Evolutionary conservation across 1,140 invertebrate species (phyloP).

Genomic region (Drosophila tani): DNA sequence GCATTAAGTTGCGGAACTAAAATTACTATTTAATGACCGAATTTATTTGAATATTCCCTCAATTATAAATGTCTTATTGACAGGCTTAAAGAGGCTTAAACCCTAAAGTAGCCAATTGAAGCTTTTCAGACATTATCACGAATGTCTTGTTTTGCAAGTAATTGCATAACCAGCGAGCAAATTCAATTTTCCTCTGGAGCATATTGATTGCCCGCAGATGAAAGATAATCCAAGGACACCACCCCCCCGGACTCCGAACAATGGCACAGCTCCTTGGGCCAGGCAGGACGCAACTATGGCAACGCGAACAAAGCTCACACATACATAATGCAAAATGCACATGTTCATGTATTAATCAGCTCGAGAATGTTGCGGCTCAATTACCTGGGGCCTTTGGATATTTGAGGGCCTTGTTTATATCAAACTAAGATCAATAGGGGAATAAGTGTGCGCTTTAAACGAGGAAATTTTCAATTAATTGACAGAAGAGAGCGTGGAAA

Average conservation of each 20-base stretch:
- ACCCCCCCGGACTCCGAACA: slow-evolving; percentile 20
- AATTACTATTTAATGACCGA: not conserved
- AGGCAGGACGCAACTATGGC: not conserved
- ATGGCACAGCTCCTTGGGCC: slow-evolving; percentile 4
- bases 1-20: not conserved
- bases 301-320: slow-evolving; percentile 44
- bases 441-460: not conserved
- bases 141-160: slow-evolving; percentile 10
- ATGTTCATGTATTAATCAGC: slow-evolving; percentile 65
- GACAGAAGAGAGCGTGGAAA: not conserved
- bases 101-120: not conserved
- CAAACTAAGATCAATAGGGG: slow-evolving; percentile 5
- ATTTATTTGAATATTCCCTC: not conserved
- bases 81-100: not conserved
- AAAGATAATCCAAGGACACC: slow-evolving; percentile 47
- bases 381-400: slow-evolving; percentile 58
- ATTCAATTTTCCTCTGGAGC: slow-evolving; percentile 19
- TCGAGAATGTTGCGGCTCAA: slow-evolving; percentile 65
- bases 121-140: not conserved
- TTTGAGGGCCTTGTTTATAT: slow-evolving; percentile 20
- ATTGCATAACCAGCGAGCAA: slow-evolving; percentile 16
- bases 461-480: not conserved
- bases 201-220: slow-evolving; percentile 40
- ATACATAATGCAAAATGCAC: slow-evolving; percentile 32
- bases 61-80: slow-evolving; percentile 6